Evolutionary conservation across 2,888 invertebrate genomes (phyloP).

Genomic region (Autographa gamma): DNA sequence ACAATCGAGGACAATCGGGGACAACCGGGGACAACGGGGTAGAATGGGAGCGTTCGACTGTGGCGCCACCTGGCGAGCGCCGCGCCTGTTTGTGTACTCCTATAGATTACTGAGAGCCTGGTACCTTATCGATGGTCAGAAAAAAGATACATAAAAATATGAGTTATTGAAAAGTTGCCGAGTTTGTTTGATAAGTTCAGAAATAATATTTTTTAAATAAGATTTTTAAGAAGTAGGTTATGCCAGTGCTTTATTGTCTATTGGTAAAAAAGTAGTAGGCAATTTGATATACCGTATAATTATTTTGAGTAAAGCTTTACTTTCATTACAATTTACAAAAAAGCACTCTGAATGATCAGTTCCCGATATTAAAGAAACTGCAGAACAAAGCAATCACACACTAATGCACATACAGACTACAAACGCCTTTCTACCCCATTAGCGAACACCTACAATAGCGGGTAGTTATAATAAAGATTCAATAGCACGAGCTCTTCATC

Average conservation of each 20-base stretch:
- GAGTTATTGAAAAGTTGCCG: not conserved
- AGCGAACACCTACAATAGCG: slow-evolving; percentile 18
- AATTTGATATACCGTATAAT: too few species aligned
- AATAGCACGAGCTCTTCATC: slow-evolving; percentile 39
- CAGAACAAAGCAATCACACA: not conserved
- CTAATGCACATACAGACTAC: slow-evolving; percentile 8
- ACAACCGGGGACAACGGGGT: slow-evolving; percentile 13
- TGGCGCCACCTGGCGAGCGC: slow-evolving; percentile 8
- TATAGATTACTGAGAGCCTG: slow-evolving; percentile 6
- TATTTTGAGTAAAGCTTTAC: not conserved
- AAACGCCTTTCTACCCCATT: slow-evolving; percentile 23
- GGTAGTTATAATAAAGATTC: slow-evolving; percentile 44
- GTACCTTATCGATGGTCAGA: not conserved
- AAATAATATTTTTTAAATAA: too few species aligned
- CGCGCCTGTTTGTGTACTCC: slow-evolving; percentile 1
- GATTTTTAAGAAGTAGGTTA: too few species aligned
- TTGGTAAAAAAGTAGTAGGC: too few species aligned
- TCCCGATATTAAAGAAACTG: not conserved
- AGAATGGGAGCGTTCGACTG: slow-evolving; percentile 4
- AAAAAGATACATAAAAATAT: not conserved
- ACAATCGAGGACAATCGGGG: slow-evolving; percentile 10
- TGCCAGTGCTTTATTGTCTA: too few species aligned
- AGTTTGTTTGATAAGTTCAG: too few species aligned
- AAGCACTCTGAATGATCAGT: not conserved
- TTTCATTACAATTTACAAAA: not conserved